Percentiles rank a stretch among this genome's conserved stretches.
Conservation (phyloP, 1,140 invertebrate species). For the Diploscapter pachys region DNA sequence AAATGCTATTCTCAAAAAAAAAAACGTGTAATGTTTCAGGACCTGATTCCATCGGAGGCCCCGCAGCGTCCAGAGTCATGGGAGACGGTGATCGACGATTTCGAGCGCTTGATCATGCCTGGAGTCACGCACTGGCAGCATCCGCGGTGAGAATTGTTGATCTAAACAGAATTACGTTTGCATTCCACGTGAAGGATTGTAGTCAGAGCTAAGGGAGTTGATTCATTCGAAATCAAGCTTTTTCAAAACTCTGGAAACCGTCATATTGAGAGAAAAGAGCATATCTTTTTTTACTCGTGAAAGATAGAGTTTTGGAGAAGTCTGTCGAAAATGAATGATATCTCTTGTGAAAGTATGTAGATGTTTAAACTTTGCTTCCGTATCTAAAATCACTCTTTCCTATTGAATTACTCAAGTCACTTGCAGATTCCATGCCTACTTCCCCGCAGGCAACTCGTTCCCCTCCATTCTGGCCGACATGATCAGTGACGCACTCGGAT, state of each 20-base stretch:
- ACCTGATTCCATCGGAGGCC: conserved; percentile 75
- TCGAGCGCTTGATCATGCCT: conserved; percentile 94
- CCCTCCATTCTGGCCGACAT: conserved; percentile 97
- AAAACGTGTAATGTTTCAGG: conserved; percentile 53
- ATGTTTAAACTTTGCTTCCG: too few relatives aligned
- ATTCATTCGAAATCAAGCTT: too few relatives aligned
- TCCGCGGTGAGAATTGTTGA: conserved; percentile 64
- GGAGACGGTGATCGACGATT: conserved; percentile 86
- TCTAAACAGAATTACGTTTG: background rate
- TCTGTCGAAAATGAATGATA: too few relatives aligned
- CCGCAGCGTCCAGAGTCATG: conserved; percentile 82
- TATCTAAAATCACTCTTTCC: too few relatives aligned
- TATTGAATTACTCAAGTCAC: too few relatives aligned
- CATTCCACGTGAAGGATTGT: background rate
- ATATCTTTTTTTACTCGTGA: too few relatives aligned
- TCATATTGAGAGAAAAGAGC: too few relatives aligned
- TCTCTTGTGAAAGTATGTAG: too few relatives aligned
- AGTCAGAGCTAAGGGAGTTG: background rate
- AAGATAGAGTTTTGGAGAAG: too few relatives aligned
- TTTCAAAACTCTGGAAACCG: background rate
- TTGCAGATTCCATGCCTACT: conserved; percentile 88
- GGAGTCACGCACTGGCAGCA: conserved; percentile 99
- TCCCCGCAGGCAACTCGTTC: conserved; percentile 93
- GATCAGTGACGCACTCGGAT: conserved; percentile 88
- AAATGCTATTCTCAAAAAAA: too few relatives aligned